Evolutionary conservation across 2,113 vertebrate species (phyloP).

Genomic region (Alaudala cheleensis): DNA sequence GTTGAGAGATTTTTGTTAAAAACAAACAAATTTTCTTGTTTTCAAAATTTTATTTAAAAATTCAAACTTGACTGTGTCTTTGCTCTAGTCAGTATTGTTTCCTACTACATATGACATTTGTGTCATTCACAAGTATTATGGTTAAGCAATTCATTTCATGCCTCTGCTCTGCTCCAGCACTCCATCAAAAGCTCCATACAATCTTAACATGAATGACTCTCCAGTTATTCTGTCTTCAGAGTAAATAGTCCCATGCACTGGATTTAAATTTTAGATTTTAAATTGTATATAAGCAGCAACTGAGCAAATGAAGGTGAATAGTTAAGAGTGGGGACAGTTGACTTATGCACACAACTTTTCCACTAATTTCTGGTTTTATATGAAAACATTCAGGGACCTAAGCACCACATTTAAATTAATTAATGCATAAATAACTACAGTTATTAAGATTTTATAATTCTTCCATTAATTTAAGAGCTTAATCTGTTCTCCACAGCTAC

Average conservation of each 20-base stretch:
- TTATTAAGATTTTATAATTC: background rate
- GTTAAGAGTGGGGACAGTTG: no score
- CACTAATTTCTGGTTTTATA: background rate
- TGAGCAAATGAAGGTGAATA: background rate
- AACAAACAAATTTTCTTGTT: background rate
- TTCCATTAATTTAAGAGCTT: background rate
- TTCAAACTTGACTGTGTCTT: background rate
- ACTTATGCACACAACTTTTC: background rate
- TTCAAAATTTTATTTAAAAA: background rate
- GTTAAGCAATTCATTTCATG: background rate
- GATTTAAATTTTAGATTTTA: background rate
- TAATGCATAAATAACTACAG: background rate
- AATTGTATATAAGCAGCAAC: background rate
- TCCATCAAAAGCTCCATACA: background rate
- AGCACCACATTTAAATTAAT: background rate
- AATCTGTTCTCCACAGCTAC: background rate
- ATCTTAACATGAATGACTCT: background rate
- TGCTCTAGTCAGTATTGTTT: background rate
- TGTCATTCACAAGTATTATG: background rate
- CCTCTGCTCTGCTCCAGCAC: background rate
- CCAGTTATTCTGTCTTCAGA: background rate
- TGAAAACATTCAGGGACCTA: background rate
- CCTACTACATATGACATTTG: background rate
- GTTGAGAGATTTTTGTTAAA: background rate
- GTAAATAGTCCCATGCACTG: background rate